Percentiles rank a stretch among this genome's conserved stretches.
phyloP scores from a whole-genome alignment of 2,113 vertebrate genomes.

The Ginglymostoma cirratum region DNA sequence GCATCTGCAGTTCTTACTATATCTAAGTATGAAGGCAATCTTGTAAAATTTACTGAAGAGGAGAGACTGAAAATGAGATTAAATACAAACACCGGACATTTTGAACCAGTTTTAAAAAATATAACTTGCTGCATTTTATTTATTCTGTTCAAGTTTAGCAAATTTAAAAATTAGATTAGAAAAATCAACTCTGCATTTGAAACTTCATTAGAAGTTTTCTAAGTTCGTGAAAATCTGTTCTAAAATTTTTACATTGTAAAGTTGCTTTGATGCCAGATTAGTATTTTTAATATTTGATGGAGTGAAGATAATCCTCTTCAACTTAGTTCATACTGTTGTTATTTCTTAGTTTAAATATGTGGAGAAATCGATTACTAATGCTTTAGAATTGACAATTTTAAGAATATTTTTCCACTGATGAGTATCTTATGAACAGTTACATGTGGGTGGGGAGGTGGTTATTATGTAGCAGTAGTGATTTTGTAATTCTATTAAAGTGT shows the following conservation, averaged over 20 bases:
- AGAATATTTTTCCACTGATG: background rate
- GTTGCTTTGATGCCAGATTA: background rate
- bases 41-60: background rate
- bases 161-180: background rate
- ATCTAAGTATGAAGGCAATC: background rate
- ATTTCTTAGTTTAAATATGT: background rate
- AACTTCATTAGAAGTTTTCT: background rate
- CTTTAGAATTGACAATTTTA: background rate
- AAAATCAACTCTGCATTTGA: background rate
- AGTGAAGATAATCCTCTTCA: background rate
- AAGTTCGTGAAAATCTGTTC: background rate
- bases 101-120: background rate
- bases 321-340: background rate
- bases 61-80: background rate
- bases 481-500: background rate
- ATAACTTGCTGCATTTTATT: background rate
- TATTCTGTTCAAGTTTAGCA: background rate
- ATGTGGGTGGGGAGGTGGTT: background rate
- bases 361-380: background rate
- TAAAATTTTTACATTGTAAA: constrained; percentile 1
- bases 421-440: background rate
- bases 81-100: background rate
- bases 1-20: too few species aligned
- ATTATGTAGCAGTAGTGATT: background rate
- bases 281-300: background rate